A percentile compares a stretch with the other conserved stretches of the same genome.
phyloP scores from a whole-genome alignment of 2,797 vertebrate genomes.

The Hippoglossus hippoglossus region DNA sequence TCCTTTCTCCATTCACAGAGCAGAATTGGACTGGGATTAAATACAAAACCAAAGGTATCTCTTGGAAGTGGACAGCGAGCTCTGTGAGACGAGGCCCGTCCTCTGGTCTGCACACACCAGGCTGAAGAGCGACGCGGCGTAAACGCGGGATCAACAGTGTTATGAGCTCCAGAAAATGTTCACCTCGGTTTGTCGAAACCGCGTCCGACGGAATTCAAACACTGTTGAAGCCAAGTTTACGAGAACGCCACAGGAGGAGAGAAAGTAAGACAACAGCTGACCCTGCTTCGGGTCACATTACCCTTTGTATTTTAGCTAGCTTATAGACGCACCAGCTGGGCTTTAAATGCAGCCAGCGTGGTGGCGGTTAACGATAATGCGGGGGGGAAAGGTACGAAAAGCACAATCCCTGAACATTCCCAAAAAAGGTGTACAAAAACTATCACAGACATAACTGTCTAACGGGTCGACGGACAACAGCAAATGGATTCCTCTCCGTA shows the following conservation, averaged over 20 bases:
- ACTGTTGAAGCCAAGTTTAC: conserved; percentile 24
- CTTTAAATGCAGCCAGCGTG: conserved; percentile 41
- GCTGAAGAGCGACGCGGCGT: not conserved
- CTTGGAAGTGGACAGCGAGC: conserved; percentile 43
- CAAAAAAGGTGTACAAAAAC: conserved; percentile 62
- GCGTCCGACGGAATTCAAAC: conserved; percentile 13
- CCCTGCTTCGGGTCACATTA: conserved; percentile 47
- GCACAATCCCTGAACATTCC: conserved; percentile 76
- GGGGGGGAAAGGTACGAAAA: conserved; percentile 47
- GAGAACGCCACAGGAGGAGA: not conserved
- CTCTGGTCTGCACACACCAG: conserved; percentile 71
- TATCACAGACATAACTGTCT: conserved; percentile 62
- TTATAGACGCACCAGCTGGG: conserved; percentile 38
- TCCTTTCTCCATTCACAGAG: conserved; percentile 56
- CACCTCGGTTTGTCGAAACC: not conserved
- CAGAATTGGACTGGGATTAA: conserved; percentile 52
- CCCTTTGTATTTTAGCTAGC: conserved; percentile 50
- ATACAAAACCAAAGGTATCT: conserved; percentile 55
- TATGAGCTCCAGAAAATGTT: not conserved
- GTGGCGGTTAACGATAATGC: conserved; percentile 31
- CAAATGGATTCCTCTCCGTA: conserved; percentile 46
- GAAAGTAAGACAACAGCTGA: conserved; percentile 26
- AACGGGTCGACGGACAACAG: conserved; percentile 49
- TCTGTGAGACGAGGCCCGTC: conserved; percentile 44
- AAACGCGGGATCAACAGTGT: not conserved